phyloP scores from a whole-genome alignment of 2,888 invertebrate genomes.

The Congeria kusceri region DNA sequence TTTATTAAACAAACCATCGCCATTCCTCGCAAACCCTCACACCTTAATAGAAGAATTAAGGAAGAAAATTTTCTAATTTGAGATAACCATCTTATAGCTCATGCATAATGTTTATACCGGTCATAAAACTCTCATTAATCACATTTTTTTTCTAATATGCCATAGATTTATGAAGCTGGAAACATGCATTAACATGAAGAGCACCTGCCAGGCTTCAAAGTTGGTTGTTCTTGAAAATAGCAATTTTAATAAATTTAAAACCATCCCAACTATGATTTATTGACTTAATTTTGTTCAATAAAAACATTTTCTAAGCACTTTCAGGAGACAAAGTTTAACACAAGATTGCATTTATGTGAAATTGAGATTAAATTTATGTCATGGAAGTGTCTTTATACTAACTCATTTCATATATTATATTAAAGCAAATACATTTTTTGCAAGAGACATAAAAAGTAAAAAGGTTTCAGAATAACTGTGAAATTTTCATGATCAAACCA shows the following conservation, averaged over 20 bases:
- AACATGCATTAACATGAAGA: slow-evolving; percentile 36
- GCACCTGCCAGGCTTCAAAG: slow-evolving; percentile 46
- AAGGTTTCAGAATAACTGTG: too few species aligned
- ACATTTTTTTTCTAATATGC: slow-evolving; percentile 51
- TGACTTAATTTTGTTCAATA: slow-evolving; percentile 11
- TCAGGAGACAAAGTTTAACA: not conserved
- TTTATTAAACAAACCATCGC: not conserved
- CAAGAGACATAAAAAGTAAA: too few species aligned
- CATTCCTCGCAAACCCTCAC: not conserved
- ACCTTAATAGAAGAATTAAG: slow-evolving; percentile 59
- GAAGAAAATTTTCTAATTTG: slow-evolving; percentile 65
- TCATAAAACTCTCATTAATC: slow-evolving; percentile 59
- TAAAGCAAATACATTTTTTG: too few species aligned
- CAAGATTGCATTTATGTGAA: not conserved
- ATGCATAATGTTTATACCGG: slow-evolving; percentile 45
- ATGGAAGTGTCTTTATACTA: too few species aligned
- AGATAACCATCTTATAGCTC: slow-evolving; percentile 54
- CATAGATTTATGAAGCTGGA: slow-evolving; percentile 45
- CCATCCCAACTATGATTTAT: slow-evolving; percentile 26
- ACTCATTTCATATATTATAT: too few species aligned
- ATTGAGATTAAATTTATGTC: too few species aligned
- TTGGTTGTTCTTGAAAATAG: slow-evolving; percentile 30
- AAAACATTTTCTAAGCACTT: not conserved
- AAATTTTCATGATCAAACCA: too few species aligned
- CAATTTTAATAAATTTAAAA: slow-evolving; percentile 43